Base-by-base conservation (phyloP, 2,888 invertebrate genomes). In the Pollenia griseotomentosa region DNA sequence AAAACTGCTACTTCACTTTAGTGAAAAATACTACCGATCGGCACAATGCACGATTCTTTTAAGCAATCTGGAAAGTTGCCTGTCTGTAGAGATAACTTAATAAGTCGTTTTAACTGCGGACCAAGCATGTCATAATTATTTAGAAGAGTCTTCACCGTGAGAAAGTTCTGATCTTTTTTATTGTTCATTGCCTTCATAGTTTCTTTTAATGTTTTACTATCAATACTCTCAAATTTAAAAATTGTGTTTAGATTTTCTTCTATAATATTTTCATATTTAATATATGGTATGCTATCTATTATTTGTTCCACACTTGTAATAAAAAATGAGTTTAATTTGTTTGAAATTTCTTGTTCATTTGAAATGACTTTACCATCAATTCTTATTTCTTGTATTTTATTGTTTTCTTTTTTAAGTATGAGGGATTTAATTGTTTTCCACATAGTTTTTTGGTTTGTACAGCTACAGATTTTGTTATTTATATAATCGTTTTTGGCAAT, bases 31-130 rank as follows among this genome's bases (percentile, higher is more conserved):
- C n/a, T n/a, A n/a, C 48, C 33, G 48, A 48, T 48, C 7, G 66
- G 48, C 23, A 66, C 66, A 19, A 66, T 66, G 23, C 33, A 23
- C 2, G 66, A 66, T 51, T 66, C 66, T 51, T 66, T 66, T 51
- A 66, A 16, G 12, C 66, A 66, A 19, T 66, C 66, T 10, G 33
- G 66, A 66, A 48, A 66, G 19, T 9, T 12, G 2, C 51, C 66
- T 12, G 46, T 48, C 14, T 51, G 48, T 48, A 51, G 8, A 51
- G 66, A 48, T 48, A 9, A 66, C 14, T 16, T 14, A 48, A 66
- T 51, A 23, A 66, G 10, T 0, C 66, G 19, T 46, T 66, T 48
- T 48, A 48, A 23, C 9, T 48, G 4, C 0, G 6, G 4, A 12
- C 66, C 46, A 2, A 66, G 9, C 19, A 66, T 66, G 46, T 63